Conservation (phyloP, 2,113 vertebrate species). For the Gobiocypris rarus region DNA sequence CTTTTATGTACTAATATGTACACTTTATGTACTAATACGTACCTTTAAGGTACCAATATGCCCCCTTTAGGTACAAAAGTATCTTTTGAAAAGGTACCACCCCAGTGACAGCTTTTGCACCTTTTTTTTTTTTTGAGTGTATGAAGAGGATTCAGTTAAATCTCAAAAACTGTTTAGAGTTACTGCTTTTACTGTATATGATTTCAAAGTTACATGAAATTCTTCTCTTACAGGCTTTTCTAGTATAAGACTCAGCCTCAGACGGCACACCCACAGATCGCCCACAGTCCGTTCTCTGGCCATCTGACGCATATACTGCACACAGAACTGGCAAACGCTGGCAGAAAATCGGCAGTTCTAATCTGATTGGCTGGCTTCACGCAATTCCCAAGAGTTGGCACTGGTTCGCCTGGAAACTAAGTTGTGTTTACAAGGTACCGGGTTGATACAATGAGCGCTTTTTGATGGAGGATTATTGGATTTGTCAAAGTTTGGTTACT, state of each 20-base stretch:
- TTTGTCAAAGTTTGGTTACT: conserved; percentile 18
- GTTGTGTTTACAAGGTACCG: neutral
- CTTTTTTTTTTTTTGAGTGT: too few relatives aligned
- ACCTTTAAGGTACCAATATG: too few relatives aligned
- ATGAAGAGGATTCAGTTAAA: neutral
- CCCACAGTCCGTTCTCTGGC: neutral
- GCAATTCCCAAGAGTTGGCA: conserved; percentile 16
- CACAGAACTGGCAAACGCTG: neutral
- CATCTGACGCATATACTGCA: neutral
- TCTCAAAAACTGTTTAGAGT: neutral
- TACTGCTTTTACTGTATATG: neutral
- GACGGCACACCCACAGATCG: neutral
- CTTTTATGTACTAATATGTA: too few relatives aligned
- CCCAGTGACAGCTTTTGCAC: too few relatives aligned
- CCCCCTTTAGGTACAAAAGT: too few relatives aligned
- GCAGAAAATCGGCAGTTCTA: conserved; percentile 1
- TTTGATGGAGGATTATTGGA: conserved; percentile 16
- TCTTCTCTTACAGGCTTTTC: conserved; percentile 10
- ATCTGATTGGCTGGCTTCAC: conserved; percentile 10
- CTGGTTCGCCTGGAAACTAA: conserved; percentile 4
- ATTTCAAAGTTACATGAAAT: neutral
- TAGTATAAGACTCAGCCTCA: neutral
- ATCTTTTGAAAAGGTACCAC: too few relatives aligned
- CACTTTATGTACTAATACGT: too few relatives aligned
- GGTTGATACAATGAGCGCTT: neutral